phyloP scores from a whole-genome alignment of 2,113 vertebrate genomes.

The Corythaeola cristata region DNA sequence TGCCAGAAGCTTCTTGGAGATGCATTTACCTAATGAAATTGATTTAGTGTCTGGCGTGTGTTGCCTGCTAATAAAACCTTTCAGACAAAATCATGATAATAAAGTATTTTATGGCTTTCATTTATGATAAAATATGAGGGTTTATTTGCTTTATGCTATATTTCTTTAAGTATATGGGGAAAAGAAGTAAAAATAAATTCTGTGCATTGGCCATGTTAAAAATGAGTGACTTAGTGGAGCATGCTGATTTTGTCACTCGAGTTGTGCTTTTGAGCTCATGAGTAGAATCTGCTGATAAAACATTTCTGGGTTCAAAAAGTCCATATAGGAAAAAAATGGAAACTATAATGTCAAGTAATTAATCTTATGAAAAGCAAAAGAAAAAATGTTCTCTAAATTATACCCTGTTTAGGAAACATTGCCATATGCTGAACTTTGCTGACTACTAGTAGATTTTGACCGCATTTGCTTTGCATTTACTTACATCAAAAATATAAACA shows the following conservation, averaged over 20 bases:
- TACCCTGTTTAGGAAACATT: neutral
- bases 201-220: neutral
- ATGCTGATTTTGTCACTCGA: neutral
- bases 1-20: constrained; percentile 57
- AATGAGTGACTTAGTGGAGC: neutral
- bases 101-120: neutral
- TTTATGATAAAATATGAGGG: neutral
- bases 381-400: neutral
- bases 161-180: neutral
- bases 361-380: neutral
- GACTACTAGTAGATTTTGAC: neutral
- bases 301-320: neutral
- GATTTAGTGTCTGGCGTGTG: neutral
- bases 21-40: constrained; percentile 64
- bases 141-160: neutral
- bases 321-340: neutral
- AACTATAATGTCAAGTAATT: neutral
- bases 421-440: neutral
- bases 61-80: constrained; percentile 3
- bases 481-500: neutral
- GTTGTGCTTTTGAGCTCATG: neutral
- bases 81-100: neutral
- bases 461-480: neutral
- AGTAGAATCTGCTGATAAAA: neutral
- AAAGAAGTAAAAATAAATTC: constrained; percentile 11